Evolutionary conservation across 2,113 vertebrate species (phyloP), one percentile per base, ranked within the genome.

Genomic region (Sigmodon hispidus): DNA sequence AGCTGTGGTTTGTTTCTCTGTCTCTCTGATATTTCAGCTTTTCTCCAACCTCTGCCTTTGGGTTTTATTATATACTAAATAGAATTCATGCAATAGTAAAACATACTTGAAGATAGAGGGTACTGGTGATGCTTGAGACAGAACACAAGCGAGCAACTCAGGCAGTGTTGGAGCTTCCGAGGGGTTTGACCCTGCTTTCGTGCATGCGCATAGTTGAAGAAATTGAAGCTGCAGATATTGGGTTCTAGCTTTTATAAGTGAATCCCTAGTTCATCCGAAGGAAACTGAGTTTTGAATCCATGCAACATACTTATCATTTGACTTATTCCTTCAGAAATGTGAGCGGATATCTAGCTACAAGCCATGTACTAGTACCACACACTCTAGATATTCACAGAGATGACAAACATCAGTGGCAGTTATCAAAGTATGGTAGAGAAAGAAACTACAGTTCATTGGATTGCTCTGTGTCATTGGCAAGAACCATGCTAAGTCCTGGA

Each of bases 271-370:
- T 73, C 10, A 79, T 57, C 36, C 26, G 76, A 45, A 90, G 69
- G 89, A 73, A 76, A 69, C 45, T 59, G 79, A 77, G 9, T 57
- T 90, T 93, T 17, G 59, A 76, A 22, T 22, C 48, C 7, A 76
- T 43, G 5, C 12, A 17, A 10, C 52, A 50, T 52, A 9, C 15
- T 85, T 88, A 40, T 88, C 93, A 65, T 70, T 87, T 84, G 50
- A 29, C n/a, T 87, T 84, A 29, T 48, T 86, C 36, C 89, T 89
- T 93, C 67, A 94, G 52, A 87, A 93, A 40, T 63, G 48, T 50
- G 13, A 72, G 26, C 6, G 12, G 70, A 15, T 77, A 3, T 86
- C 31, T 76, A 34, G 45, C 24, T 59, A 40, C 36, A 10, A 36
- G 13, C 8, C 11, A 81, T 61, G 48, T 67, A 4, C 34, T 69